These are phyloP conservation scores for Leptinotarsa texana DNA, from an alignment of 1,140 invertebrate species.

Conservation along the genomic window DNA sequence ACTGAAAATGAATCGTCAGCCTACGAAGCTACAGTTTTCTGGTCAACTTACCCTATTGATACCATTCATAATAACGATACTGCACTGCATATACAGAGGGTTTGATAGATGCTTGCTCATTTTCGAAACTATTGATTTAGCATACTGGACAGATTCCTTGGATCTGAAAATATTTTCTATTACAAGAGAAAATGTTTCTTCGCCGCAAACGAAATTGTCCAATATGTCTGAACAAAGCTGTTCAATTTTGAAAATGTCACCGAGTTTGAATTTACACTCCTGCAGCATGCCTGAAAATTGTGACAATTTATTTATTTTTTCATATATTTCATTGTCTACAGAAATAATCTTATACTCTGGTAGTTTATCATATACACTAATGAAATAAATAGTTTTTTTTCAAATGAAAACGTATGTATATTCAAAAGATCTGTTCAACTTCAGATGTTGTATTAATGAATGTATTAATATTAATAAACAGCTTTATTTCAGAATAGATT, in stretches of 20 bases:
- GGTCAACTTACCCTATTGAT: slow-evolving; percentile 31
- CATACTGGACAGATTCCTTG: slow-evolving; percentile 33
- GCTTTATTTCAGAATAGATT: too few relatives aligned
- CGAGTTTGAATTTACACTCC: slow-evolving; percentile 30
- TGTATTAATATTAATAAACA: too few relatives aligned
- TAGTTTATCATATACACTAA: too few relatives aligned
- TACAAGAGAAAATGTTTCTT: slow-evolving; percentile 33
- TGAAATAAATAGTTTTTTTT: too few relatives aligned
- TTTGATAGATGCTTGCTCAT: slow-evolving; percentile 32
- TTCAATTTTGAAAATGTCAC: slow-evolving; percentile 30
- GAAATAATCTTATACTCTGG: too few relatives aligned
- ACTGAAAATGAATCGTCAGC: slow-evolving; percentile 28
- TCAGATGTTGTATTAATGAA: too few relatives aligned
- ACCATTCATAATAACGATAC: slow-evolving; percentile 31
- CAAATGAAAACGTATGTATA: too few relatives aligned
- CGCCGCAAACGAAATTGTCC: slow-evolving; percentile 30
- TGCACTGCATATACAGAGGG: slow-evolving; percentile 31
- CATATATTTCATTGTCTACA: too few relatives aligned
- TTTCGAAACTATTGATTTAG: slow-evolving; percentile 32
- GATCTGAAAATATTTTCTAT: slow-evolving; percentile 41
- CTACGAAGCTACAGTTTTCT: not conserved
- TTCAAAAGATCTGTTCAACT: too few relatives aligned
- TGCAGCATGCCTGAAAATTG: slow-evolving; percentile 33
- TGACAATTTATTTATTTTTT: too few relatives aligned
- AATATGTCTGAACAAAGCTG: slow-evolving; percentile 31